Percentiles rank a stretch among this genome's conserved stretches.
Evolutionary conservation across 1,140 invertebrate genomes (phyloP).

Genomic region (Drosophila nasuta): DNA sequence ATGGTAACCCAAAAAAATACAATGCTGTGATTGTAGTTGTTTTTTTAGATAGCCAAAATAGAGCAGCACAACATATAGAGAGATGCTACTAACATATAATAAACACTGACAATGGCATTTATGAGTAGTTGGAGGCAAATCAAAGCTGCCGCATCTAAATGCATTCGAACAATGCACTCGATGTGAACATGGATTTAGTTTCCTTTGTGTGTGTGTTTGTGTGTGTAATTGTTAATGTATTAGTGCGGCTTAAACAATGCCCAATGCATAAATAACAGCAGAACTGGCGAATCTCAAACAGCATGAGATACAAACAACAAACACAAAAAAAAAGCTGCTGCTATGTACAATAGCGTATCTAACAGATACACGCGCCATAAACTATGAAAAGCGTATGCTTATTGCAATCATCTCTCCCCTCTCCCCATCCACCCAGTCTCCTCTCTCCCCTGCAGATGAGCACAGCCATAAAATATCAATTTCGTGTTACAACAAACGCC

Average conservation of each 20-base stretch:
- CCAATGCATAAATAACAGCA: constrained; percentile 76
- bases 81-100: constrained; percentile 13
- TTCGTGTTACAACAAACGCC: constrained; percentile 80
- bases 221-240: constrained; percentile 40
- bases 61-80: constrained; percentile 15
- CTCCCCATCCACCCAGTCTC: not conserved
- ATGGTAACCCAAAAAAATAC: constrained; percentile 11
- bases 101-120: constrained; percentile 41
- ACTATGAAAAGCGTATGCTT: constrained; percentile 78
- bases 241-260: constrained; percentile 70
- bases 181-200: constrained; percentile 11
- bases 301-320: constrained; percentile 3
- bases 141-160: constrained; percentile 62
- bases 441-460: constrained; percentile 61
- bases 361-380: constrained; percentile 79
- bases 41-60: constrained; percentile 36
- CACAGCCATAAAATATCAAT: constrained; percentile 81
- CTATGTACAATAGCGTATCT: constrained; percentile 61
- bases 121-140: constrained; percentile 60
- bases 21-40: constrained; percentile 22
- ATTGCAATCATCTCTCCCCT: constrained; percentile 12
- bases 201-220: constrained; percentile 29
- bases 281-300: constrained; percentile 38
- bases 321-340: constrained; percentile 11
- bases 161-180: constrained; percentile 54